These are phyloP conservation scores for Melanotaenia maccullochi DNA, from an alignment of 2,797 vertebrate species.

Conservation along the genomic window DNA sequence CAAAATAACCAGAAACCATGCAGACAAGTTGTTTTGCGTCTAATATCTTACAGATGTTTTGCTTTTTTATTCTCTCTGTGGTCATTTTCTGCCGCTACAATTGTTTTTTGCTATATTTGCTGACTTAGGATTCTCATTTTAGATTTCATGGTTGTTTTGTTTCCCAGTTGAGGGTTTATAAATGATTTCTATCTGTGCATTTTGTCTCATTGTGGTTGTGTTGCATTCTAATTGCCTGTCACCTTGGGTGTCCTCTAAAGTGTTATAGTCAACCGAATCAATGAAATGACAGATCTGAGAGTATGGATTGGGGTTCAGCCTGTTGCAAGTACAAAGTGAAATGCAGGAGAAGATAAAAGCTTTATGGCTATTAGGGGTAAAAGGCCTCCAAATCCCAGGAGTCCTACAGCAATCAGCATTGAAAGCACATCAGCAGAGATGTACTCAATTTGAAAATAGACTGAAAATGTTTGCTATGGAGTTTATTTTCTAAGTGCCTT, in stretches of 20 bases:
- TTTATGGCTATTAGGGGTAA: constrained; percentile 52
- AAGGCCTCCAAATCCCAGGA: constrained; percentile 47
- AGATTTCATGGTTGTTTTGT: background rate
- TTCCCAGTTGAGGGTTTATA: background rate
- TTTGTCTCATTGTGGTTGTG: background rate
- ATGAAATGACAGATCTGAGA: constrained; percentile 40
- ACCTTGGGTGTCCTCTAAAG: background rate
- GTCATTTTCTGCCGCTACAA: background rate
- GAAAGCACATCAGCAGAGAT: constrained; percentile 42
- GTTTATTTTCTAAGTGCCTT: background rate
- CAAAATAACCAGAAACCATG: background rate
- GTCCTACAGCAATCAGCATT: constrained; percentile 29
- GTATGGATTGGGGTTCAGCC: constrained; percentile 36
- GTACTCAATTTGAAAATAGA: constrained; percentile 22
- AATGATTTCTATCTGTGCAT: background rate
- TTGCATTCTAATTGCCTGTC: background rate
- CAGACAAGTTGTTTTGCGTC: background rate
- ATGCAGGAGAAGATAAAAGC: constrained; percentile 53
- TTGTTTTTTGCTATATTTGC: background rate
- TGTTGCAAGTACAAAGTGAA: constrained; percentile 46
- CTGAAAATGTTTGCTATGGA: constrained; percentile 9
- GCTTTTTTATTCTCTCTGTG: background rate
- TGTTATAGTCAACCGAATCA: constrained; percentile 39
- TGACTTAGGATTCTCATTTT: background rate
- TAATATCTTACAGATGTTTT: background rate